A percentile compares a stretch with the other conserved stretches of the same genome.
Evolutionary conservation across 2,888 invertebrate species (phyloP).

Genomic region (Siphonodentalium dalli): DNA sequence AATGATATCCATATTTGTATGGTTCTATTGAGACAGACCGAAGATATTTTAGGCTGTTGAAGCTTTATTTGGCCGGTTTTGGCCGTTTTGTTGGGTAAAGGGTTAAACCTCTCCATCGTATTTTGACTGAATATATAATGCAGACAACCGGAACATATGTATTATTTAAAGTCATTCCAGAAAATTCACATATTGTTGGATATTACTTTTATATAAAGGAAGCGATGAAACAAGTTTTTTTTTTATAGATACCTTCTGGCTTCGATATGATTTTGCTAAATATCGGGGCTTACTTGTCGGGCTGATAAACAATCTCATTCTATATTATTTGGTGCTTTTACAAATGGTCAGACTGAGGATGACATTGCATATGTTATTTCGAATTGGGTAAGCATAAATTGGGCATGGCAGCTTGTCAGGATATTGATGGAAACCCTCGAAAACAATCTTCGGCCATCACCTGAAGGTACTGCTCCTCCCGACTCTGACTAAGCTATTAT

Average conservation of each 20-base stretch:
- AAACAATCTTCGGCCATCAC: slow-evolving; percentile 25
- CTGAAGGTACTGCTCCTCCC: slow-evolving; percentile 20
- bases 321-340: slow-evolving; percentile 20
- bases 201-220: slow-evolving; percentile 36
- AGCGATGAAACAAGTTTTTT: slow-evolving; percentile 35
- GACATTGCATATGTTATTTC: slow-evolving; percentile 19
- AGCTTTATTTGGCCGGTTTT: no score
- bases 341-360: slow-evolving; percentile 22
- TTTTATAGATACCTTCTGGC: slow-evolving; percentile 35
- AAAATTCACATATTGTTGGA: slow-evolving; percentile 34
- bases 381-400: slow-evolving; percentile 28
- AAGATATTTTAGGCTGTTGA: no score
- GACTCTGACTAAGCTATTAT: slow-evolving; percentile 18
- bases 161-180: slow-evolving; percentile 27
- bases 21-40: no score
- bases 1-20: no score
- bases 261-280: slow-evolving; percentile 36
- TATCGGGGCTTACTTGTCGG: slow-evolving; percentile 35
- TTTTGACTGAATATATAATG: slow-evolving; percentile 26
- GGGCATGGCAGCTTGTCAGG: slow-evolving; percentile 30
- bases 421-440: slow-evolving; percentile 11
- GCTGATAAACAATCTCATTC: slow-evolving; percentile 31
- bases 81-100: no score
- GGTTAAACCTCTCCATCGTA: slow-evolving; percentile 29
- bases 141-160: slow-evolving; percentile 17